A percentile compares a stretch with the other conserved stretches of the same genome.
phyloP scores from a whole-genome alignment of 1,140 invertebrate species.

The Drosophila quadrilineata region DNA sequence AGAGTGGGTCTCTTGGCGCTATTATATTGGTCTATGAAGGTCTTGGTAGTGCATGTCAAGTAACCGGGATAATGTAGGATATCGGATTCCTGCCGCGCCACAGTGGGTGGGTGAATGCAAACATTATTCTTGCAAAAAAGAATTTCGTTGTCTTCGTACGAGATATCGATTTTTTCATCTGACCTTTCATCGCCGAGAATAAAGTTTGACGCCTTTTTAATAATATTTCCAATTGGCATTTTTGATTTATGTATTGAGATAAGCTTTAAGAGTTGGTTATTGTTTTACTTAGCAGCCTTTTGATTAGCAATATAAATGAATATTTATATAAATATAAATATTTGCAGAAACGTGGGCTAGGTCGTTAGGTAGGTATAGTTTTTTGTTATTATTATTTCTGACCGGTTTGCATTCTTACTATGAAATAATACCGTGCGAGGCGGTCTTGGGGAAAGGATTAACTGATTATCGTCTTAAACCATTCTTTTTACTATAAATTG shows the following conservation, averaged over 20 bases:
- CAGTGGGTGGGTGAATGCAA: conserved; percentile 95
- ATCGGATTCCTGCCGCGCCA: conserved; percentile 89
- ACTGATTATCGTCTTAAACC: background rate
- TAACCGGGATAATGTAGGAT: conserved; percentile 95
- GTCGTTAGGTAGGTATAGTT: background rate
- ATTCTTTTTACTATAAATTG: background rate
- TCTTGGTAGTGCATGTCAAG: conserved; percentile 91
- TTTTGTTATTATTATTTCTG: background rate
- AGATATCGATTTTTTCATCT: conserved; percentile 83
- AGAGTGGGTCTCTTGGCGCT: conserved; percentile 89
- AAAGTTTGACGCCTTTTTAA: conserved; percentile 89
- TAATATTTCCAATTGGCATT: conserved; percentile 89
- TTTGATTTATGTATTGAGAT: conserved; percentile 32
- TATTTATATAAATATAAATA: background rate
- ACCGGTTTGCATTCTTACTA: conserved; percentile 4
- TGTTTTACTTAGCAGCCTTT: conserved; percentile 3
- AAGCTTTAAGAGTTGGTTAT: background rate
- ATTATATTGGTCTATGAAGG: conserved; percentile 87
- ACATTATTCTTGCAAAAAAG: conserved; percentile 96
- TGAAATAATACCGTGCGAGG: background rate
- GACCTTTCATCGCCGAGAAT: conserved; percentile 86
- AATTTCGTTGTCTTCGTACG: conserved; percentile 91
- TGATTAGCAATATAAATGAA: conserved; percentile 5
- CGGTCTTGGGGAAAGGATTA: background rate
- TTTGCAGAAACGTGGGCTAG: background rate